These are phyloP conservation scores for Caenorhabditis sp. DNA, from an alignment of 2,888 invertebrate genomes.

Conservation along the genomic window DNA sequence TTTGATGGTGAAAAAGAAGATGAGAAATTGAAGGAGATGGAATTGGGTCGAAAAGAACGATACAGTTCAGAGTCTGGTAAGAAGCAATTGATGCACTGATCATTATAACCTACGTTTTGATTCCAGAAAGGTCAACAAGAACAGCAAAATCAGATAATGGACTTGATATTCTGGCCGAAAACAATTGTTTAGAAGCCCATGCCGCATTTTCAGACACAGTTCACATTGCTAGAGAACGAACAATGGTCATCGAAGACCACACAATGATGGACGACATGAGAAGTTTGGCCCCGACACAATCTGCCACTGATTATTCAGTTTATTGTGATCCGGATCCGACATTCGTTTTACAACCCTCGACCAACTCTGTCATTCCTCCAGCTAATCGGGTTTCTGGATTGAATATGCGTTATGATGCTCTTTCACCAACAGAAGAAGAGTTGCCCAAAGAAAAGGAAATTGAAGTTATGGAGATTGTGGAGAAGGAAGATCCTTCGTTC, in stretches of 20 bases:
- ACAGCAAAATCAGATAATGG: conserved; percentile 21
- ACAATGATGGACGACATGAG: background rate
- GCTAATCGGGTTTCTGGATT: background rate
- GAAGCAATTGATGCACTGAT: background rate
- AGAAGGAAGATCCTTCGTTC: background rate
- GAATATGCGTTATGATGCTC: conserved; percentile 21
- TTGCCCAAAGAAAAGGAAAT: background rate
- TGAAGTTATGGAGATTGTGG: background rate
- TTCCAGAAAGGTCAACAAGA: background rate
- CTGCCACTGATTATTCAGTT: conserved; percentile 18
- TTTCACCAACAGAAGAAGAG: background rate
- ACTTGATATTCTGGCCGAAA: conserved; percentile 30
- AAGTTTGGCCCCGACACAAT: conserved; percentile 1
- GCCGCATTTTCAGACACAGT: conserved; percentile 41
- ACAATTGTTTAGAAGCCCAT: conserved; percentile 30
- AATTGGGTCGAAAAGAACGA: background rate
- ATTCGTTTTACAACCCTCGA: background rate
- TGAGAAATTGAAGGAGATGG: background rate
- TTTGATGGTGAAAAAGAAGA: background rate
- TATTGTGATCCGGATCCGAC: conserved; percentile 35
- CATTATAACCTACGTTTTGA: too few relatives aligned
- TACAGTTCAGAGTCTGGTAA: background rate
- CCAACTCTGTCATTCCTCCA: background rate
- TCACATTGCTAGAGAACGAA: conserved; percentile 15
- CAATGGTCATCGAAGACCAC: background rate